Conservation (phyloP, 2,797 vertebrate genomes). For the Microctenopoma steveboyesi region DNA sequence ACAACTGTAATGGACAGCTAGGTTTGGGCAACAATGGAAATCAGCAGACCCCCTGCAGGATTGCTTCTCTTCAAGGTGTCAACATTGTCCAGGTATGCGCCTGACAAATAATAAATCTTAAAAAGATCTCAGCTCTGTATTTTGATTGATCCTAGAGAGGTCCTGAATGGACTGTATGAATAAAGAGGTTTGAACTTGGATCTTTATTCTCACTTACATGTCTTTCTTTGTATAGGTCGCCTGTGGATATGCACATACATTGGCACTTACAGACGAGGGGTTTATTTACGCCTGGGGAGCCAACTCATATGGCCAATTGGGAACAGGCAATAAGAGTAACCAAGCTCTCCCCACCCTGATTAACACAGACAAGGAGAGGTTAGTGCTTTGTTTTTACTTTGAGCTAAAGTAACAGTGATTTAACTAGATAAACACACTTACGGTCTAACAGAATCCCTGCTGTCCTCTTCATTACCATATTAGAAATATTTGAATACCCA, state of each 20-base stretch:
- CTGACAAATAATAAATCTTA: background rate
- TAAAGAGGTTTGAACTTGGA: too few relatives aligned
- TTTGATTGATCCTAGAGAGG: too few relatives aligned
- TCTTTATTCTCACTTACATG: background rate
- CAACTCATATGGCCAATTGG: slow-evolving; percentile 97
- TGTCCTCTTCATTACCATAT: background rate
- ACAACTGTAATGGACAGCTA: slow-evolving; percentile 97
- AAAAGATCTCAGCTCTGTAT: background rate
- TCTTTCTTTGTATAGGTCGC: slow-evolving; percentile 83
- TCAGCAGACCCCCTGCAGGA: slow-evolving; percentile 94
- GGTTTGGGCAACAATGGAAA: slow-evolving; percentile 96
- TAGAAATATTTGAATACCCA: background rate
- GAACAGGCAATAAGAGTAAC: slow-evolving; percentile 98
- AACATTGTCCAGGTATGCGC: slow-evolving; percentile 89
- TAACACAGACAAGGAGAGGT: slow-evolving; percentile 96
- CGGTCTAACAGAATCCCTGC: background rate
- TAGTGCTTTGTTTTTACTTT: slow-evolving; percentile 46
- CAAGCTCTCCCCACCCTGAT: slow-evolving; percentile 92
- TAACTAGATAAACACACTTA: too few relatives aligned
- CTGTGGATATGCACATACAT: slow-evolving; percentile 96
- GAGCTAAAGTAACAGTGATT: background rate
- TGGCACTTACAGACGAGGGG: slow-evolving; percentile 96
- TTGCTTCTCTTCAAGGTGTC: slow-evolving; percentile 93
- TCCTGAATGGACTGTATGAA: too few relatives aligned
- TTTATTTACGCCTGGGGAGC: slow-evolving; percentile 96